Conservation (phyloP, 2,797 vertebrate genomes). For the Tapera naevia region DNA sequence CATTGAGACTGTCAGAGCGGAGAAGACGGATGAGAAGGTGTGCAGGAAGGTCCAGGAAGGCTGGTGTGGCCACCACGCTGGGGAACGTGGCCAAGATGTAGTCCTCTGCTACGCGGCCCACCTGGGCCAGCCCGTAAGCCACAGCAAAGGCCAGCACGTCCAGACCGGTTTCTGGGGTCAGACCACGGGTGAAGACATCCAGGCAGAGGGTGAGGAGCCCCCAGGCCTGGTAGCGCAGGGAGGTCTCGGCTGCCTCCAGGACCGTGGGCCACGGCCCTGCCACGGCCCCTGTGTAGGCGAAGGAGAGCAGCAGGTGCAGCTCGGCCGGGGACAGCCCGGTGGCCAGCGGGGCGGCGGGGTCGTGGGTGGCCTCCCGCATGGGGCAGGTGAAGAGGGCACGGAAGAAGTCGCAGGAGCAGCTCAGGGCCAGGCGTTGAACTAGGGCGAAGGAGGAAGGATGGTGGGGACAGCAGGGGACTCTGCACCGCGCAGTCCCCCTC, state of each 20-base stretch:
- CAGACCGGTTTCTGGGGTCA: constrained; percentile 79
- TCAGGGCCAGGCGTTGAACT: constrained; percentile 65
- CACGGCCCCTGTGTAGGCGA: constrained; percentile 83
- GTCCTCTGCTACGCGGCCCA: constrained; percentile 79
- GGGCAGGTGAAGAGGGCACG: constrained; percentile 62
- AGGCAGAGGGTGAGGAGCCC: constrained; percentile 83
- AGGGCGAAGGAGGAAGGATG: background rate
- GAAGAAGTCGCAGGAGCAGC: constrained; percentile 68
- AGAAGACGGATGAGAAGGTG: constrained; percentile 81
- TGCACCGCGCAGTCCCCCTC: background rate
- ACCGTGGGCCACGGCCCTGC: constrained; percentile 81
- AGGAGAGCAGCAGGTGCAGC: constrained; percentile 78
- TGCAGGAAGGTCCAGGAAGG: constrained; percentile 82
- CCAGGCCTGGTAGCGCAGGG: constrained; percentile 87
- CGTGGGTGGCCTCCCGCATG: constrained; percentile 48
- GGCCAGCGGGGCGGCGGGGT: background rate
- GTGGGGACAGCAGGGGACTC: background rate
- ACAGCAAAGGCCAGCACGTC: constrained; percentile 83
- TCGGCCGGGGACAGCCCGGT: background rate
- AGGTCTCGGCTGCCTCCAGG: constrained; percentile 83
- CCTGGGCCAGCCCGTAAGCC: constrained; percentile 79
- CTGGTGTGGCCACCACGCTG: constrained; percentile 77
- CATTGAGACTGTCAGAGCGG: constrained; percentile 78
- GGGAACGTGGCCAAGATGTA: constrained; percentile 86
- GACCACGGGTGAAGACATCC: constrained; percentile 77